Conservation (phyloP, 2,888 invertebrate genomes). For the Periphyllus acericola region DNA sequence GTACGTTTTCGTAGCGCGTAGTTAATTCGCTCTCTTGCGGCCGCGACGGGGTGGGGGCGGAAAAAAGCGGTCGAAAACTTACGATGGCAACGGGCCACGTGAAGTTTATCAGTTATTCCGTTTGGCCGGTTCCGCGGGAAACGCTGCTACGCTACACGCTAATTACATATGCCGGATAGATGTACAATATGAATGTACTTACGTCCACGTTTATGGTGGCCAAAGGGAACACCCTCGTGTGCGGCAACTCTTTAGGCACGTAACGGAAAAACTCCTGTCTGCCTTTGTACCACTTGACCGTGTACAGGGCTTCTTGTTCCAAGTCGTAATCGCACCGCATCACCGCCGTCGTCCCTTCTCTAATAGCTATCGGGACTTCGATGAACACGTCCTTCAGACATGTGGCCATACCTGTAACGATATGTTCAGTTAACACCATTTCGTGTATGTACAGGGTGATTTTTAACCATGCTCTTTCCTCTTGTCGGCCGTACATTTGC, state of each 20-base stretch:
- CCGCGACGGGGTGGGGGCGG: too few relatives aligned
- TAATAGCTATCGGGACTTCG: conserved; percentile 77
- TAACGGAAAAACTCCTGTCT: conserved; percentile 81
- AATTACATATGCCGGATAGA: not conserved
- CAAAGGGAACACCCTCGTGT: conserved; percentile 77
- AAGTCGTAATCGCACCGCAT: conserved; percentile 81
- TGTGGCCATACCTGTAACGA: conserved; percentile 13
- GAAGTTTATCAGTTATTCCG: conserved; percentile 46
- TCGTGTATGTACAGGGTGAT: too few relatives aligned
- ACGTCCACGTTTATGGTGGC: conserved; percentile 80
- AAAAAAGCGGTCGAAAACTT: not conserved
- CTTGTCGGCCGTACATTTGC: too few relatives aligned
- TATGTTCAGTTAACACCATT: too few relatives aligned
- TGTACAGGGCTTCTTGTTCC: conserved; percentile 79
- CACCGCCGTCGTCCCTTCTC: conserved; percentile 78
- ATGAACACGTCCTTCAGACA: conserved; percentile 77
- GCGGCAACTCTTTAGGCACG: conserved; percentile 81
- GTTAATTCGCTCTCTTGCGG: conserved; percentile 3
- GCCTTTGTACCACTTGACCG: conserved; percentile 85
- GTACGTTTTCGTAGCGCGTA: not conserved
- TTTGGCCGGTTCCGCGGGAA: conserved; percentile 7
- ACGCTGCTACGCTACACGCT: not conserved
- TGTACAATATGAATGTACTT: conserved; percentile 68
- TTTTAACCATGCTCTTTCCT: too few relatives aligned
- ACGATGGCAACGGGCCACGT: conserved; percentile 36